Evolutionary conservation across 2,797 vertebrate genomes (phyloP).

Genomic region (Pteronotus mesoamericanus): DNA sequence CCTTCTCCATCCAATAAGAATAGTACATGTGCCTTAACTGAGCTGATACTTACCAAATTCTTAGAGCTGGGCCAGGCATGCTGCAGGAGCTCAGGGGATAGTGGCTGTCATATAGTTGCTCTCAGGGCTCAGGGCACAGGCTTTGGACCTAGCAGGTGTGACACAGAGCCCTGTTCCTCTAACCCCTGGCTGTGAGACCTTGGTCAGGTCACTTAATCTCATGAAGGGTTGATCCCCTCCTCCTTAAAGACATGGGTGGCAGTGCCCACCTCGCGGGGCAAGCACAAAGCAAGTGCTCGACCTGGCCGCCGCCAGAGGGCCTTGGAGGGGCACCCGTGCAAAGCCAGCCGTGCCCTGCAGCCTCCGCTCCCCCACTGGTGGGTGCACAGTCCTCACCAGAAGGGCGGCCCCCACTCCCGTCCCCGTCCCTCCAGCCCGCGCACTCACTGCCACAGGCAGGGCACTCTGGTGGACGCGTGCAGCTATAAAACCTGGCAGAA

Average conservation of each 20-base stretch:
- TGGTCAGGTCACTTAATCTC: not conserved
- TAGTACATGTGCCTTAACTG: not conserved
- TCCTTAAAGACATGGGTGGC: not conserved
- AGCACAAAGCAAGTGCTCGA: not conserved
- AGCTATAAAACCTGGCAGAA: not conserved
- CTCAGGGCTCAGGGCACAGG: not conserved
- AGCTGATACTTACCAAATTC: not conserved
- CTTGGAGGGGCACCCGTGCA: not conserved
- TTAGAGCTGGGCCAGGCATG: fast-evolving
- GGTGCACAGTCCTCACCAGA: not conserved
- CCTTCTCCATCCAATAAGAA: not conserved
- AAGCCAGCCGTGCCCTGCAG: too few species aligned
- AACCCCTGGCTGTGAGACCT: too few species aligned
- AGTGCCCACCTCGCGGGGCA: not conserved
- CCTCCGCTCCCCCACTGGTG: fast-evolving
- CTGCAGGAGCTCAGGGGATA: fast-evolving
- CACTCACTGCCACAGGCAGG: not conserved
- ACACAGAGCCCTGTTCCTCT: not conserved
- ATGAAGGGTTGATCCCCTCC: not conserved
- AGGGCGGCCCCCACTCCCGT: not conserved
- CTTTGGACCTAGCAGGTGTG: not conserved
- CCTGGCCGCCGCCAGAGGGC: not conserved
- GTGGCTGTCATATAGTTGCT: not conserved
- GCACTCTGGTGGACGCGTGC: not conserved
- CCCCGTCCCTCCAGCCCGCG: fast-evolving